Conservation (phyloP, 2,797 vertebrate species). For the Tokudaia tokunoshimensis region DNA sequence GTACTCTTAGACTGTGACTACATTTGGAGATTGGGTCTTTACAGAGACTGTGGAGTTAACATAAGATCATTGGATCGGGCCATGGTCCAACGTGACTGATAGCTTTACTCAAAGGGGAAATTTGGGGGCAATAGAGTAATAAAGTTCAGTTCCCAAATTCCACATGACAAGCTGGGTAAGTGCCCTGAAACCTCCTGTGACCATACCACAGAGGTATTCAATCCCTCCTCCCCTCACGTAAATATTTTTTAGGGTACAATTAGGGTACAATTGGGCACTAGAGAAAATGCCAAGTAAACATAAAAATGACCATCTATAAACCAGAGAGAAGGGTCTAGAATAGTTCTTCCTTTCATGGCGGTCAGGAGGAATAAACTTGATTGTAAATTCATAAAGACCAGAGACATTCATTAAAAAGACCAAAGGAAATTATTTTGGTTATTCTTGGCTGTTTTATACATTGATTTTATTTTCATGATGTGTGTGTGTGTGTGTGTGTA, state of each 20-base stretch:
- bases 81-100: not conserved
- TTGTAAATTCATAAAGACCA: not conserved
- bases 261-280: not conserved
- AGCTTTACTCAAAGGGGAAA: not conserved
- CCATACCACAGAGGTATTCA: not conserved
- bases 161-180: not conserved
- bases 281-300: not conserved
- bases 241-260: not conserved
- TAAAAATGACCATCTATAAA: not conserved
- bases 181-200: not conserved
- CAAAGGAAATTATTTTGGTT: not conserved
- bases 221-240: not conserved
- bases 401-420: not conserved
- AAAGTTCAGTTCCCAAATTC: not conserved
- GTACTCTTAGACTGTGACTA: not conserved
- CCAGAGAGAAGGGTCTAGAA: not conserved
- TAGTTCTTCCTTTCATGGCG: not conserved
- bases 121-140: not conserved
- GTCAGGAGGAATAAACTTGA: constrained; percentile 7
- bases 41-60: not conserved
- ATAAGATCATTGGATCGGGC: not conserved
- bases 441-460: not conserved
- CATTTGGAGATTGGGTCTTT: not conserved
- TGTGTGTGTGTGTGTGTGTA: not conserved
- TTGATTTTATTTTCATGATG: not conserved